phyloP scores from a whole-genome alignment of 2,113 vertebrate genomes.

The Hippocampus abdominalis region DNA sequence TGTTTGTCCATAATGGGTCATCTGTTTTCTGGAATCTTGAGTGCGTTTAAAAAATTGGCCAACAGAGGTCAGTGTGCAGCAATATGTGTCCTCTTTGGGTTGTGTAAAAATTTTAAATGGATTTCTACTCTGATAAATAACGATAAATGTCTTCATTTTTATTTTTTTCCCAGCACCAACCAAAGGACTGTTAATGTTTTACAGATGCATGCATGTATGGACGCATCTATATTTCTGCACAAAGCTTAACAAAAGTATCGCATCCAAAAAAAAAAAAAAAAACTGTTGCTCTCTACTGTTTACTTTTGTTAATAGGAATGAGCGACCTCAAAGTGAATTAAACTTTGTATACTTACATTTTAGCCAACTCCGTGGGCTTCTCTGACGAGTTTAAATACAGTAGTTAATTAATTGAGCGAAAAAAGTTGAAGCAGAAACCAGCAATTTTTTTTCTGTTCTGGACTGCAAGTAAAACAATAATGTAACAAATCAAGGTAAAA shows the following conservation, averaged over 20 bases:
- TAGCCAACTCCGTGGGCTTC: neutral
- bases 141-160: neutral
- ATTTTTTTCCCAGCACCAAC: neutral
- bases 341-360: neutral
- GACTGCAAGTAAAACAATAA: too few relatives aligned
- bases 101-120: neutral
- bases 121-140: neutral
- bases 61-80: slow-evolving; percentile 56
- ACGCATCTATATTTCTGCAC: neutral
- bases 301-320: too few relatives aligned
- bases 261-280: too few relatives aligned
- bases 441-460: neutral
- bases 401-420: neutral
- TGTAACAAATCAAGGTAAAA: too few relatives aligned
- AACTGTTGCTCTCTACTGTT: too few relatives aligned
- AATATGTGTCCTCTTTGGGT: neutral
- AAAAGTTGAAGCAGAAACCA: neutral
- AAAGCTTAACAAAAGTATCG: neutral
- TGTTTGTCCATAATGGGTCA: neutral
- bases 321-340: neutral
- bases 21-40: neutral
- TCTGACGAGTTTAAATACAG: neutral
- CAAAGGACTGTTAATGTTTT: neutral
- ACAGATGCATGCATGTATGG: neutral
- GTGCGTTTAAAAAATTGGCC: slow-evolving; percentile 18